Evolutionary conservation across 2,888 invertebrate species (phyloP).

Genomic region (Ormia ochracea): DNA sequence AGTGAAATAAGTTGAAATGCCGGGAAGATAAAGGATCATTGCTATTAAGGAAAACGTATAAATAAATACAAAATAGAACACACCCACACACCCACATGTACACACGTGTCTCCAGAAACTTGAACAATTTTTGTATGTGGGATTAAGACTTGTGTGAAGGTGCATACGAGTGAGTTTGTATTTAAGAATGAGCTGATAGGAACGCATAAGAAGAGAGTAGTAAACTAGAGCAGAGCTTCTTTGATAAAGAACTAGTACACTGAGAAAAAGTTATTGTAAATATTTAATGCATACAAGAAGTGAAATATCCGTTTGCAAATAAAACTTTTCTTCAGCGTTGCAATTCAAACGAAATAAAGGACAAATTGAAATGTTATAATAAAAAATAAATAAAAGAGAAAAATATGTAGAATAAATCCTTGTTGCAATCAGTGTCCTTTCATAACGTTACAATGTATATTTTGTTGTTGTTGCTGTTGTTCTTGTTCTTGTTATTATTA

Average conservation of each 20-base stretch:
- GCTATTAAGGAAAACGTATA: conserved; percentile 24
- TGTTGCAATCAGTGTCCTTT: conserved; percentile 61
- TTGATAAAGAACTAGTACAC: conserved; percentile 2
- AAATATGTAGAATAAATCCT: conserved; percentile 45
- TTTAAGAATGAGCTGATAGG: background rate
- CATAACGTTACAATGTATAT: conserved; percentile 30
- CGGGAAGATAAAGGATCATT: conserved; percentile 1
- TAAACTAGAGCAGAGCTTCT: background rate
- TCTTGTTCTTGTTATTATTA: background rate
- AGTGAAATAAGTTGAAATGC: background rate
- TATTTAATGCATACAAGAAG: background rate
- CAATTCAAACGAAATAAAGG: conserved; percentile 3
- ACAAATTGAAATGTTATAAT: conserved; percentile 7
- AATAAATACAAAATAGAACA: background rate
- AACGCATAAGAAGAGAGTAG: background rate
- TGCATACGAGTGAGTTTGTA: background rate
- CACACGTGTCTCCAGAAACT: too few relatives aligned
- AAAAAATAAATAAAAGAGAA: background rate
- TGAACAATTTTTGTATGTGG: background rate
- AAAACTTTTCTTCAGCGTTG: conserved; percentile 4
- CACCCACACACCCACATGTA: background rate
- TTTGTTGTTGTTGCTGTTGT: background rate
- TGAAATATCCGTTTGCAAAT: background rate
- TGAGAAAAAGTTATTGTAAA: background rate
- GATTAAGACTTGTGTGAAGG: background rate